Evolutionary conservation across 2,113 vertebrate species (phyloP).

Genomic region (Muscicapa adusta): DNA sequence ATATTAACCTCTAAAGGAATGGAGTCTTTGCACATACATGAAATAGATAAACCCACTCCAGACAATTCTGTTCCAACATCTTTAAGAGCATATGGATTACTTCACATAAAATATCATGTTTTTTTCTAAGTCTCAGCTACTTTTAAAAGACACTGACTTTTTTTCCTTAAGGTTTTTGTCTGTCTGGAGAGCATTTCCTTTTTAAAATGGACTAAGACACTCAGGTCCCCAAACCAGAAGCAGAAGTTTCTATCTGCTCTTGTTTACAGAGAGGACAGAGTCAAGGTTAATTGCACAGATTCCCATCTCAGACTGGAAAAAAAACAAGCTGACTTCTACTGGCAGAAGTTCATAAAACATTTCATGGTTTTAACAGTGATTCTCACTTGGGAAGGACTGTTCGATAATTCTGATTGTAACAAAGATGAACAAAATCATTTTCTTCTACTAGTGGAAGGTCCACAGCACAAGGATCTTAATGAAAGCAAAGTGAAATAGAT

Average conservation of each 20-base stretch:
- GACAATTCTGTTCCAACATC: not conserved
- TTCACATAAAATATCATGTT: not conserved
- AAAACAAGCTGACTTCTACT: not conserved
- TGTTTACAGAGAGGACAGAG: not conserved
- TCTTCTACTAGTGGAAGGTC: not conserved
- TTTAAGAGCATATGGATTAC: not conserved
- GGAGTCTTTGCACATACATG: not conserved
- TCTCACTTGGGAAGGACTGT: not conserved
- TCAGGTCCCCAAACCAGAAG: not conserved
- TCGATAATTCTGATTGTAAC: not conserved
- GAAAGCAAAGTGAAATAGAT: not conserved
- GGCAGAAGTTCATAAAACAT: not conserved
- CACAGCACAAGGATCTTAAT: not conserved
- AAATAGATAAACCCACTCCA: not conserved
- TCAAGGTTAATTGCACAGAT: constrained; percentile 25
- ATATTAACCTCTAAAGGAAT: not conserved
- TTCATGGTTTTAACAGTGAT: not conserved
- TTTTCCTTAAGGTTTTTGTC: not conserved
- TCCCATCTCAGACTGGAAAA: not conserved
- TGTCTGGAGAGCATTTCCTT: not conserved
- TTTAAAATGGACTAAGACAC: not conserved
- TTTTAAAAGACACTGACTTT: not conserved
- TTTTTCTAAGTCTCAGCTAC: not conserved
- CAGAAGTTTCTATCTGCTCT: not conserved
- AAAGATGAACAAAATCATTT: not conserved